Evolutionary conservation across 2,113 vertebrate genomes (phyloP), one percentile per base, ranked within the genome.

Genomic region (Genyomyrus donnyi): DNA sequence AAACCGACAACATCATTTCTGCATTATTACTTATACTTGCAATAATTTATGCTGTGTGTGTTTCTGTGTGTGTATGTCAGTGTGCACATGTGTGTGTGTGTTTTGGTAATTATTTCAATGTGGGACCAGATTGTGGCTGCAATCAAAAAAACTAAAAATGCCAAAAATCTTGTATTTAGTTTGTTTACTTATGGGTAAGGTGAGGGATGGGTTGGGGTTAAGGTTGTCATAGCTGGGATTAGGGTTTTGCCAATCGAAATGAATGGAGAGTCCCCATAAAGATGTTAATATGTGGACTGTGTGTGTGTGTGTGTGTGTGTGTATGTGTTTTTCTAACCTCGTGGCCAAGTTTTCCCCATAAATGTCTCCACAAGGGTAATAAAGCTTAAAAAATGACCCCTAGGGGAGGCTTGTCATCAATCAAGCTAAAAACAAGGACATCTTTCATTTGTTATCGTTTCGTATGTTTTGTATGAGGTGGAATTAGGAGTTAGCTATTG

Each of bases 231-330:
- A 31, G n/a, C 10, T 70, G 62, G n/a, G 3, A 70, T 70, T 70
- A 70, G 62, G 62, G 10, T 70, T 70, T 31, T 70, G 27, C 62
- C 62, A 10, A 70, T 70, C 10, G 0, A 70, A 31, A 70, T 70
- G 9, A 70, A 70, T 31, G 27, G n/a, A 70, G 62, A 13, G 10
- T 27, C 62, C n/a, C 62, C 62, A 4, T 70, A 70, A 70, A 70
- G 10, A 31, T 70, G 10, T 13, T 70, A 31, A 70, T 27, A 11
- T 31, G 62, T 66, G 62, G n/a, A 62, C 9, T 66, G 62, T 91
- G 92, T 88, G 92, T 91, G 91, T 70, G 62, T 91, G 92, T 91
- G 48, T 49, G 48, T 49, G 92, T 88, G 92, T 91, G 91, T 70
- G 62, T 91, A 92, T 91, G 48, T 49, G 48, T 39, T 39, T 77